Conservation (phyloP, 2,797 vertebrate genomes). For the Natrix natrix region DNA sequence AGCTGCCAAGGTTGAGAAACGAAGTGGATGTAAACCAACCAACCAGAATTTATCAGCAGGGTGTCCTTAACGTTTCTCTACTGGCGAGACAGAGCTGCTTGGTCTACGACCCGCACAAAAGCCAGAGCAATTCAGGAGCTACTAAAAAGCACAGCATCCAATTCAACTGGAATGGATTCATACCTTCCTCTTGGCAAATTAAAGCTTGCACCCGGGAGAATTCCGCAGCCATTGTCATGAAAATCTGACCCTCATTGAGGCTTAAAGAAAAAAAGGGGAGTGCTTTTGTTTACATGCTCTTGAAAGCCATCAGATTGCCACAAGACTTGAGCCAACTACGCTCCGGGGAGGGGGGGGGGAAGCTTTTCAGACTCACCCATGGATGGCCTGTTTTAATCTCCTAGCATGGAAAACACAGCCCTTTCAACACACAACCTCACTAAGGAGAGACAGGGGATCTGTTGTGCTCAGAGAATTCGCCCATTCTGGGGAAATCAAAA, state of each 20-base stretch:
- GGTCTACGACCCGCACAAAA: conserved; percentile 15
- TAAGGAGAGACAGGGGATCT: conserved; percentile 77
- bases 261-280: conserved; percentile 66
- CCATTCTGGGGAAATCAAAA: conserved; percentile 83
- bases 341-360: conserved; percentile 2
- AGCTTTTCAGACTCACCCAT: conserved; percentile 75
- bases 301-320: conserved; percentile 75
- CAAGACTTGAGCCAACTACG: conserved; percentile 75
- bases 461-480: conserved; percentile 82
- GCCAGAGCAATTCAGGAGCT: neutral
- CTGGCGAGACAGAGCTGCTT: neutral
- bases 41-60: neutral
- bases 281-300: conserved; percentile 71
- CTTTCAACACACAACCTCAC: conserved; percentile 74
- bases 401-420: conserved; percentile 76
- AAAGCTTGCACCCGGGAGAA: conserved; percentile 22
- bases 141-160: conserved; percentile 16
- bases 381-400: conserved; percentile 83
- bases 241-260: conserved; percentile 70
- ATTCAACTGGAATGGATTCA: conserved; percentile 13
- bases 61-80: neutral
- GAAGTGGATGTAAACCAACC: neutral
- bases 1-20: neutral
- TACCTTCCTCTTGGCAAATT: conserved; percentile 29
- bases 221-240: conserved; percentile 28